Base-by-base conservation (phyloP, 1,140 invertebrate genomes). In the Delia radicum region DNA sequence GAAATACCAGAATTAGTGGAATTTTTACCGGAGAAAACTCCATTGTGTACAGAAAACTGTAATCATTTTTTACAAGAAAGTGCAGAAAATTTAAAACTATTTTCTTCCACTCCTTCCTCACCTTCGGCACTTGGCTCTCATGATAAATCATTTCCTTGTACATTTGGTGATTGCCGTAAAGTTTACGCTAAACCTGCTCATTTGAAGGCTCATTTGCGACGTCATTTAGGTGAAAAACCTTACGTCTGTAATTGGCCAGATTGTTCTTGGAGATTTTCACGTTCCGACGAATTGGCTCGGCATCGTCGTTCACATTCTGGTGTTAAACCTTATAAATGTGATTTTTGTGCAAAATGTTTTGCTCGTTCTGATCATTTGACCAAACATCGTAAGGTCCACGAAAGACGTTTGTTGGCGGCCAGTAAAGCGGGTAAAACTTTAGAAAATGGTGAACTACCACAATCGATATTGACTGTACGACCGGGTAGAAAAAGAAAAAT, bases 211-310 rank as follows among this genome's bases (percentile, higher is more conserved):
- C 97, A 99, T 84, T 86, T 98, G 67, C 89, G 97, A 2, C 90
- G 97, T 12, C 97, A 98, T 87, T 95, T 96, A 1, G 97, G 96
- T 0, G 96, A 98, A 87, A 98, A 98, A 82, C 97, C 97, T 0
- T 99, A 98, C 82, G 88, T 89, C 4, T 95, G 93, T 84, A 94
- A 92, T 63, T 98, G 96, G 96, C 88, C 92, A 2, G 94, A 93
- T n/a, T 99, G 97, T 86, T 91, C 90, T 8, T 98, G 97, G 96
- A 90, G 93, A 75, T 98, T 99, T 87, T 97, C 95, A 2, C 88
- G 96, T 46, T 98, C 96, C 0, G 97, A 98, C 82, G 96, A 98
- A 85, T 87, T 98, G 33, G 82, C 83, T 0, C 85, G 92, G 0
- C 91, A 92, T 80, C 87, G 88, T 21, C 81, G 91, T 55, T 91